Evolutionary conservation across 2,113 vertebrate genomes (phyloP).

Genomic region (Chaetorhynchus papuensis): DNA sequence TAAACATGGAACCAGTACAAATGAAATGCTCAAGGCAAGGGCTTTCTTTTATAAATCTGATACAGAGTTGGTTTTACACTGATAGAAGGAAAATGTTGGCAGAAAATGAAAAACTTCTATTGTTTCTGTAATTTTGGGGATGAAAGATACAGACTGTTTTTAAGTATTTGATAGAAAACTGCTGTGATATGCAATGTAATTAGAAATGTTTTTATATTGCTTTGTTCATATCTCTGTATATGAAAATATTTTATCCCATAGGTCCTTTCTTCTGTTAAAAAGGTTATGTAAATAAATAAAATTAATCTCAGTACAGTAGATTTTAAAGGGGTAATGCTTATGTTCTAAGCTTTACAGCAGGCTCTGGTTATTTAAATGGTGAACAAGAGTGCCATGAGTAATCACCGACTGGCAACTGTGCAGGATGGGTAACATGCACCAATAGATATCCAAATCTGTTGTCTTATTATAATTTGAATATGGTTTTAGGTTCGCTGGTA

Average conservation of each 20-base stretch:
- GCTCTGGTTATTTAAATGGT: background rate
- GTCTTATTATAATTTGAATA: background rate
- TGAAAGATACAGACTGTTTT: slow-evolving; percentile 18
- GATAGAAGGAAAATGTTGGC: slow-evolving; percentile 16
- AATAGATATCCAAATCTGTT: background rate
- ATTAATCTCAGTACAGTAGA: background rate
- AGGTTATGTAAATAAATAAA: slow-evolving; percentile 28
- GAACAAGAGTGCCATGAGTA: background rate
- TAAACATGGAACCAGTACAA: slow-evolving; percentile 66
- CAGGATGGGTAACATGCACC: background rate
- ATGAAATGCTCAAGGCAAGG: slow-evolving; percentile 34
- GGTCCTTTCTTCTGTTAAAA: slow-evolving; percentile 4
- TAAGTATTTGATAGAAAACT: background rate
- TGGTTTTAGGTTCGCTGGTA: background rate
- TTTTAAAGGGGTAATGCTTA: background rate
- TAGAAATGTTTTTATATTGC: background rate
- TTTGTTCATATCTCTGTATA: background rate
- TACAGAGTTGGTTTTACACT: slow-evolving; percentile 11
- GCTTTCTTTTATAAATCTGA: slow-evolving; percentile 50
- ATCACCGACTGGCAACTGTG: background rate
- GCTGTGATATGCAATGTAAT: background rate
- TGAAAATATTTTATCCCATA: background rate
- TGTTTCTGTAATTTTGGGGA: background rate
- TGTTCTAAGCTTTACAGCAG: background rate
- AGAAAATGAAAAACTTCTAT: slow-evolving; percentile 31